Conservation (phyloP, 2,888 invertebrate genomes). For the Rotaria socialis region DNA sequence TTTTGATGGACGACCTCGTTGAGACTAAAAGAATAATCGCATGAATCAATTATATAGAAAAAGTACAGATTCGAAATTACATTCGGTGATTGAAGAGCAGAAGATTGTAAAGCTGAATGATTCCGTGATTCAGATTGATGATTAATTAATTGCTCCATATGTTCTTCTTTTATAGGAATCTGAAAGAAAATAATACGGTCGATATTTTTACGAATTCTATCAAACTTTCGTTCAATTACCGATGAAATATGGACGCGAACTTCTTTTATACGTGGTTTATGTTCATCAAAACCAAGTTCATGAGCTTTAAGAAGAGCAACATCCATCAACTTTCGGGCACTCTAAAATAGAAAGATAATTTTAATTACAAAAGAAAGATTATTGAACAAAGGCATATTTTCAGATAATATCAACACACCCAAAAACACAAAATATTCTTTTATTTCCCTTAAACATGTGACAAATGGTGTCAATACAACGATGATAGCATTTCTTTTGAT, state of each 20-base stretch:
- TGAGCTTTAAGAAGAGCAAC: neutral
- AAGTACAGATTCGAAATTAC: too few relatives aligned
- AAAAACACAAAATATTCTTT: too few relatives aligned
- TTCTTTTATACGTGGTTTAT: neutral
- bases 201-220: too few relatives aligned
- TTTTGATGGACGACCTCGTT: constrained; percentile 30
- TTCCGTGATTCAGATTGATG: neutral
- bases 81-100: neutral
- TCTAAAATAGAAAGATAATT: neutral
- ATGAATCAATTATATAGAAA: neutral
- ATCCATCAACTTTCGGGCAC: neutral
- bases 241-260: neutral
- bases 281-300: constrained; percentile 27
- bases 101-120: neutral
- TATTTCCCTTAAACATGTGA: too few relatives aligned
- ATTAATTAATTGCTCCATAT: neutral
- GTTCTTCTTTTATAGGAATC: neutral
- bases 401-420: too few relatives aligned
- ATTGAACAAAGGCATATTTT: too few relatives aligned
- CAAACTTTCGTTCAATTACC: neutral
- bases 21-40: neutral
- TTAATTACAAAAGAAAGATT: too few relatives aligned
- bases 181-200: neutral
- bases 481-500: too few relatives aligned
- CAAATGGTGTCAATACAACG: too few relatives aligned